These are phyloP conservation scores for Lordiphosa stackelbergi DNA, from an alignment of 1,140 invertebrate genomes.

Conservation along the genomic window DNA sequence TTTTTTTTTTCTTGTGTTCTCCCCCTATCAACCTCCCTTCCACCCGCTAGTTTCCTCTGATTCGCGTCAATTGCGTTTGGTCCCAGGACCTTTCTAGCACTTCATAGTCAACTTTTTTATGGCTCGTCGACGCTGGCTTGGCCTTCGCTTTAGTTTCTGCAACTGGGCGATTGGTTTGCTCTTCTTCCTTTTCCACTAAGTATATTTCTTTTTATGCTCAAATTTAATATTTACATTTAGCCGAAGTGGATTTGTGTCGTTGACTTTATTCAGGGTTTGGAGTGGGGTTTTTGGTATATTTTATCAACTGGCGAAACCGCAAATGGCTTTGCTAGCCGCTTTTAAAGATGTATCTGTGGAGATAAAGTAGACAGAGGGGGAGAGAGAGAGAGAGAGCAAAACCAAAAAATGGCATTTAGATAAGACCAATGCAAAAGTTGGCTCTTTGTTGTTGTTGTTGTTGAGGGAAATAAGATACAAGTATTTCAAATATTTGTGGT, in stretches of 20 bases:
- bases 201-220: slow-evolving; percentile 60
- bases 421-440: slow-evolving; percentile 46
- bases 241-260: slow-evolving; percentile 66
- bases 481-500: slow-evolving; percentile 37
- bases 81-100: slow-evolving; percentile 52
- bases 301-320: slow-evolving; percentile 47
- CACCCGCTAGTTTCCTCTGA: slow-evolving; percentile 7
- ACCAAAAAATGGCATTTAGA: slow-evolving; percentile 64
- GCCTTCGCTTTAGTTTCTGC: slow-evolving; percentile 48
- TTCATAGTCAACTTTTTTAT: slow-evolving; percentile 60
- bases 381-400: slow-evolving; percentile 15
- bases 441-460: slow-evolving; percentile 1
- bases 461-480: slow-evolving; percentile 16
- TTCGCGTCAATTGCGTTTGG: slow-evolving; percentile 63
- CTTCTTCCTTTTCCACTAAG: slow-evolving; percentile 6
- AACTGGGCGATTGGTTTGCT: slow-evolving; percentile 36
- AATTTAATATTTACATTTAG: slow-evolving; percentile 73
- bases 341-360: slow-evolving; percentile 24
- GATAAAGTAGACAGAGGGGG: slow-evolving; percentile 27
- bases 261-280: slow-evolving; percentile 20
- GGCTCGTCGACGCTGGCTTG: slow-evolving; percentile 21
- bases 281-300: slow-evolving; percentile 8
- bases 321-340: slow-evolving; percentile 15
- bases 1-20: no score
- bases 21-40: no score